These are phyloP conservation scores for Rallus crepitans DNA, from an alignment of 2,797 vertebrate genomes.

Conservation along the genomic window DNA sequence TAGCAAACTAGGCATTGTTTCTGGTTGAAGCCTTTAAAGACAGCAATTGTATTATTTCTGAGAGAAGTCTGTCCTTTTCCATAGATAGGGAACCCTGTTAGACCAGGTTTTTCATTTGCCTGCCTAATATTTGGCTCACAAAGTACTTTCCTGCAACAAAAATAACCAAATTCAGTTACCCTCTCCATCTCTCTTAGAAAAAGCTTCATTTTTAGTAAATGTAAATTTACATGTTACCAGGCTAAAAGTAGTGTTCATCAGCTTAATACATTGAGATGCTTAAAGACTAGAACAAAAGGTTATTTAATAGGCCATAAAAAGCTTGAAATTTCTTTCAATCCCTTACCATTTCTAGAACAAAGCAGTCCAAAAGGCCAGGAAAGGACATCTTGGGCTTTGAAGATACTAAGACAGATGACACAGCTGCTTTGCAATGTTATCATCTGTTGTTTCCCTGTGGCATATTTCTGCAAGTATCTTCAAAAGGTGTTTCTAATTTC, in stretches of 20 bases:
- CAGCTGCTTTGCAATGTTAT: neutral
- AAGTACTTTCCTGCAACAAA: neutral
- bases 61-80: neutral
- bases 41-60: neutral
- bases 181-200: neutral
- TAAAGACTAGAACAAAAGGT: neutral
- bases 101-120: neutral
- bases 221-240: neutral
- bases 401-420: neutral
- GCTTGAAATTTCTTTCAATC: neutral
- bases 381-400: neutral
- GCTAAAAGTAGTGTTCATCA: neutral
- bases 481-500: neutral
- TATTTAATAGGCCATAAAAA: slow-evolving; percentile 8
- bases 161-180: neutral
- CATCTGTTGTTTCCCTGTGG: neutral
- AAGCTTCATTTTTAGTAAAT: neutral
- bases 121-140: neutral
- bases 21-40: neutral
- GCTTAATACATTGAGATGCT: neutral
- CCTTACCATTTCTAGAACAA: neutral
- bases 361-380: neutral
- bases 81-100: neutral
- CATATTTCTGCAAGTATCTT: neutral
- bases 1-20: neutral